phyloP scores from a whole-genome alignment of 2,113 vertebrate species.

The Rhinolophus ferrumequinum region DNA sequence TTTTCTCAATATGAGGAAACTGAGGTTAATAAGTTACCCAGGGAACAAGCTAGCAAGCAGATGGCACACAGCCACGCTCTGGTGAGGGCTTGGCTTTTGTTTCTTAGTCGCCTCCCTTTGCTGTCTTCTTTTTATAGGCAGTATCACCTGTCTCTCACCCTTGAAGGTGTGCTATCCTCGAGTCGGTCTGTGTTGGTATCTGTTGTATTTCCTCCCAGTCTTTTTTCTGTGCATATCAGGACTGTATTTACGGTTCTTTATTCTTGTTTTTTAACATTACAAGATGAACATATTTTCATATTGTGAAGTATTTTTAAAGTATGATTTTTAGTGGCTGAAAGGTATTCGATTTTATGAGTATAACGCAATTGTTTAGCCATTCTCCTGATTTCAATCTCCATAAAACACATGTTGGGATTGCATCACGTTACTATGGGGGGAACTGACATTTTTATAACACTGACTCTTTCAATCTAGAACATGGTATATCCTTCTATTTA shows the following conservation, averaged over 20 bases:
- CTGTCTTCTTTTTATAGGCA: background rate
- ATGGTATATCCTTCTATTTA: background rate
- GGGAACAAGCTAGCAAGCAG: too few species aligned
- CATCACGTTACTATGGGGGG: background rate
- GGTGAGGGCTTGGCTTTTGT: background rate
- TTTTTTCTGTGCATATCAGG: background rate
- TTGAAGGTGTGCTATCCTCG: background rate
- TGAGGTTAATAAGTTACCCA: background rate
- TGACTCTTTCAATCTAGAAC: background rate
- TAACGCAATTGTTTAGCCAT: background rate
- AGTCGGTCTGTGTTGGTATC: background rate
- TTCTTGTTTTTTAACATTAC: background rate
- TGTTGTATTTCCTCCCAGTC: background rate
- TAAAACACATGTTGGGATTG: background rate
- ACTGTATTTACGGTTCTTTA: background rate
- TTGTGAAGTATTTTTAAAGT: background rate
- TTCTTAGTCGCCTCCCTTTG: background rate
- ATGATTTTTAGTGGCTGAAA: background rate
- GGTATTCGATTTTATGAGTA: background rate
- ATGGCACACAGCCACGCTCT: too few species aligned
- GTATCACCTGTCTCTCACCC: too few species aligned
- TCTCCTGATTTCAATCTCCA: background rate
- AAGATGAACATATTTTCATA: background rate
- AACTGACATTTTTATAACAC: background rate
- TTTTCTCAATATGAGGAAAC: background rate